Percentiles rank a stretch among this genome's conserved stretches.
Evolutionary conservation across 1,140 invertebrate genomes (phyloP).

Genomic region (Pachypsylla venusta): DNA sequence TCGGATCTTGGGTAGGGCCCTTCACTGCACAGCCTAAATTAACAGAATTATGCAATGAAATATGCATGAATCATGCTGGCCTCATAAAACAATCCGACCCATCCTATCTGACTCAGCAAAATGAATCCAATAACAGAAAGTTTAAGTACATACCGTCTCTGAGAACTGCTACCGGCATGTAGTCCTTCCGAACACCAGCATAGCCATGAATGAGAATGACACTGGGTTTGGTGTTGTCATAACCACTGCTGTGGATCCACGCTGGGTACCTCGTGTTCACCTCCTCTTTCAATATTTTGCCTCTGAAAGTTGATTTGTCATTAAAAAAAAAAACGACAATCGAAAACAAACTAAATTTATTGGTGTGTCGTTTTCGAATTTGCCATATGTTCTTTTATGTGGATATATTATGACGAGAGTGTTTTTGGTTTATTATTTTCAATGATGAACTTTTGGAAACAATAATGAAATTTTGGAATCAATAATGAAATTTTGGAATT

Average conservation of each 20-base stretch:
- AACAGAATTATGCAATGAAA: too few relatives aligned
- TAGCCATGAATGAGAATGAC: slow-evolving; percentile 56
- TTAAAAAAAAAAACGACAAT: neutral
- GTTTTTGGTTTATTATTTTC: too few relatives aligned
- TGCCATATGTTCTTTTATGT: slow-evolving; percentile 18
- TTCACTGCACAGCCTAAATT: too few relatives aligned
- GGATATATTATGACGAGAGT: too few relatives aligned
- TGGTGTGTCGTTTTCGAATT: neutral
- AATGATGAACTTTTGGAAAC: too few relatives aligned
- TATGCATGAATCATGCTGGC: too few relatives aligned
- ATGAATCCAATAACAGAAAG: too few relatives aligned
- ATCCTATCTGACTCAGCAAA: too few relatives aligned
- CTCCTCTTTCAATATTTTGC: slow-evolving; percentile 23
- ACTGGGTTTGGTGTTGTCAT: slow-evolving; percentile 47
- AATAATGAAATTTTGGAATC: too few relatives aligned
- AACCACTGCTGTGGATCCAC: slow-evolving; percentile 46
- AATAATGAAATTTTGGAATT: too few relatives aligned
- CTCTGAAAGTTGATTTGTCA: slow-evolving; percentile 5
- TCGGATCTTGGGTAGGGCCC: too few relatives aligned
- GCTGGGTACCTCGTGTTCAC: slow-evolving; percentile 39
- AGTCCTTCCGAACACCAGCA: slow-evolving; percentile 36
- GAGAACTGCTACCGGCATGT: slow-evolving; percentile 24
- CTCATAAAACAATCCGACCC: too few relatives aligned
- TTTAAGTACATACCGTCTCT: slow-evolving; percentile 26
- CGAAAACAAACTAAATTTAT: neutral